phyloP scores from a whole-genome alignment of 2,888 invertebrate genomes.

The Macaria notata region DNA sequence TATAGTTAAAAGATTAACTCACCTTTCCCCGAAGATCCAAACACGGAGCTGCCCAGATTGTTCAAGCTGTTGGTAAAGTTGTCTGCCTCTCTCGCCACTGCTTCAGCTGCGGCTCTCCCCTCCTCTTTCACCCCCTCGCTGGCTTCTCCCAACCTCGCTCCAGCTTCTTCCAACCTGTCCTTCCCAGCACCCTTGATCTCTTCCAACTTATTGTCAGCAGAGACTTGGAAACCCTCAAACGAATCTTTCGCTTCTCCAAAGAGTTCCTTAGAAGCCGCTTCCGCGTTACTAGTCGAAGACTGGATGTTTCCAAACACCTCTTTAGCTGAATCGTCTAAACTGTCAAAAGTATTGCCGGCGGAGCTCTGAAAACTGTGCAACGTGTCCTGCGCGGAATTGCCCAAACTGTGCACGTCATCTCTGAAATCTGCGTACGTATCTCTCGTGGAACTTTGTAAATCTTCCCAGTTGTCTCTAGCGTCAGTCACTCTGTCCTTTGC shows the following conservation, averaged over 20 bases:
- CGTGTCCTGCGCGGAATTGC: constrained; percentile 71
- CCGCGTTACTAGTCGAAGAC: constrained; percentile 40
- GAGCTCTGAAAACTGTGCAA: constrained; percentile 76
- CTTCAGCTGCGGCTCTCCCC: constrained; percentile 43
- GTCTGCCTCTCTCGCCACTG: constrained; percentile 62
- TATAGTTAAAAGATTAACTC: too few species aligned
- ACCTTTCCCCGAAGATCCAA: constrained; percentile 78
- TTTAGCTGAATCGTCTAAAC: constrained; percentile 68
- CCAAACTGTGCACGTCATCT: constrained; percentile 67
- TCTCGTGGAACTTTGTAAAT: constrained; percentile 68
- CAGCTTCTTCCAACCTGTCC: constrained; percentile 53
- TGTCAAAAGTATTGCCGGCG: constrained; percentile 74
- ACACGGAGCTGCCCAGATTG: constrained; percentile 72
- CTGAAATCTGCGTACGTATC: constrained; percentile 70
- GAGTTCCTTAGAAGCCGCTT: constrained; percentile 56
- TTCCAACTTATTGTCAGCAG: constrained; percentile 70
- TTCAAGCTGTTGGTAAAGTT: constrained; percentile 71
- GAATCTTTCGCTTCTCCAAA: constrained; percentile 55
- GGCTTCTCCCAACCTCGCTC: constrained; percentile 53
- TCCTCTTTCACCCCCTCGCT: constrained; percentile 42
- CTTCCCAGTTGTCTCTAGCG: constrained; percentile 68
- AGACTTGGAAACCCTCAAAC: constrained; percentile 75
- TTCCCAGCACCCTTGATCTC: constrained; percentile 60
- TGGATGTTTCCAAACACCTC: constrained; percentile 58
- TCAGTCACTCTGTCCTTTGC: constrained; percentile 70